phyloP scores from a whole-genome alignment of 2,113 vertebrate genomes.

The Trochalopteron elliotii region DNA sequence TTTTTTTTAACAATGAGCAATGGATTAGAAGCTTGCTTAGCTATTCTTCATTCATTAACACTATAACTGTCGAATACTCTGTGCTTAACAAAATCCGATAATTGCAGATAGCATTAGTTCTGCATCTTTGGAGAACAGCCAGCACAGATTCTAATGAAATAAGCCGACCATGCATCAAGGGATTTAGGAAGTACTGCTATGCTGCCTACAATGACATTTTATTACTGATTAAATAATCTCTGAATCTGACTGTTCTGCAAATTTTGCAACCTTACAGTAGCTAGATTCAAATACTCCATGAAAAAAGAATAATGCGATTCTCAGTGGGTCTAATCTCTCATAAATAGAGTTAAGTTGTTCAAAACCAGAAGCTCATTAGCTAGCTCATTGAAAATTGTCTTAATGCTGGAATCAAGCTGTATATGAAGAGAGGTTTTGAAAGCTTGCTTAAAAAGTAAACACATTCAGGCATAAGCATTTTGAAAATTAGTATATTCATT shows the following conservation, averaged over 20 bases:
- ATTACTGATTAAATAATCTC: slow-evolving; percentile 66
- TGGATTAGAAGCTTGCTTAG: neutral
- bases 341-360: slow-evolving; percentile 63
- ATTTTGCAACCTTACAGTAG: slow-evolving; percentile 35
- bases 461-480: neutral
- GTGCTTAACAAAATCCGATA: slow-evolving; percentile 46
- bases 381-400: neutral
- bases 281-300: slow-evolving; percentile 25
- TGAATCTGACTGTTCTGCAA: slow-evolving; percentile 47
- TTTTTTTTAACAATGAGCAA: neutral
- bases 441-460: neutral
- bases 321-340: slow-evolving; percentile 41
- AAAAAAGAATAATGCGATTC: slow-evolving; percentile 26
- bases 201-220: slow-evolving; percentile 47
- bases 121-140: slow-evolving; percentile 66
- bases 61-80: slow-evolving; percentile 18
- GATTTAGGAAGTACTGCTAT: slow-evolving; percentile 59
- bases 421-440: neutral
- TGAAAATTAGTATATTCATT: neutral
- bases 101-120: slow-evolving; percentile 42
- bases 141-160: slow-evolving; percentile 70
- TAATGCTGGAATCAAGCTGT: neutral
- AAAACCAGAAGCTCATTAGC: slow-evolving; percentile 61
- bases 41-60: slow-evolving; percentile 37
- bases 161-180: slow-evolving; percentile 33